Conservation (phyloP, 1,140 invertebrate genomes). For the Lerema accius region DNA sequence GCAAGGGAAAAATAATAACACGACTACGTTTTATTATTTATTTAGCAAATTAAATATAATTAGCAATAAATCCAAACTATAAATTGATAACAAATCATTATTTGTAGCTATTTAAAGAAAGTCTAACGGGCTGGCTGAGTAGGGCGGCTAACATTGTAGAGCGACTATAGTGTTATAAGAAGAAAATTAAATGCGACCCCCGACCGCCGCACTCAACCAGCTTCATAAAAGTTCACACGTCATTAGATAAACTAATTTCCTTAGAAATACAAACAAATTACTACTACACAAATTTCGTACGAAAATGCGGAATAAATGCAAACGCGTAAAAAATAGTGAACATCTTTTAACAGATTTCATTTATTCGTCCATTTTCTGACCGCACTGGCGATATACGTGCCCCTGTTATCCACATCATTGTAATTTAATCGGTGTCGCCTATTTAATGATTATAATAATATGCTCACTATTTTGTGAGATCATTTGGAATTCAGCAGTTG, state of each 20-base stretch:
- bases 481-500: no score
- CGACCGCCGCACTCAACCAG: neutral
- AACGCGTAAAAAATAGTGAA: neutral
- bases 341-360: no score
- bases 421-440: no score
- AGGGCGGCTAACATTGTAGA: neutral
- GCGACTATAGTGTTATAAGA: neutral
- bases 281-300: no score
- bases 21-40: slow-evolving; percentile 37
- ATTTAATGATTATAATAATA: no score
- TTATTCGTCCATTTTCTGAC: no score
- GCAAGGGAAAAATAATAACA: slow-evolving; percentile 3
- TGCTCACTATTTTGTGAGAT: no score
- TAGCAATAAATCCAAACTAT: slow-evolving; percentile 36
- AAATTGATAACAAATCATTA: slow-evolving; percentile 42
- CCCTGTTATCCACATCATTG: no score
- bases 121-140: neutral
- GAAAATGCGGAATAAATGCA: slow-evolving; percentile 42
- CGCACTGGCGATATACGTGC: no score
- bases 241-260: slow-evolving; percentile 18
- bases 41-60: slow-evolving; percentile 42
- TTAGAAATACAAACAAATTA: slow-evolving; percentile 11
- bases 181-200: slow-evolving; percentile 4
- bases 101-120: slow-evolving; percentile 16
- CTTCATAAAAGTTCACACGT: neutral